Conservation (phyloP, 2,888 invertebrate genomes). For the Eledone cirrhosa region DNA sequence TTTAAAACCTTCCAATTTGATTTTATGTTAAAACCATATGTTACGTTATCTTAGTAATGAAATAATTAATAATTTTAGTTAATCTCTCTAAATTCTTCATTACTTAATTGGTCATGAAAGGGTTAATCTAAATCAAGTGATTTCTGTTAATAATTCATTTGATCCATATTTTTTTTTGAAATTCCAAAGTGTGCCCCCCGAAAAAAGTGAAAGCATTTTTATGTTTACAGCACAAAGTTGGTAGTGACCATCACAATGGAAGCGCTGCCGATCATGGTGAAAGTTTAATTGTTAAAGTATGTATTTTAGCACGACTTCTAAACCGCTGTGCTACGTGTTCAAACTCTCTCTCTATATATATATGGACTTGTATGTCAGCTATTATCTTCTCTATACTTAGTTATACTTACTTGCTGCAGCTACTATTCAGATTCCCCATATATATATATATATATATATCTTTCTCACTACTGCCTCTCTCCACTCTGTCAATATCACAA, state of each 20-base stretch:
- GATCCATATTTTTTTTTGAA: slow-evolving; percentile 17
- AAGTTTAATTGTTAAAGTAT: slow-evolving; percentile 24
- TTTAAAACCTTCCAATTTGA: too few relatives aligned
- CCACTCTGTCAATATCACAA: too few relatives aligned
- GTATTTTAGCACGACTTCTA: slow-evolving; percentile 25
- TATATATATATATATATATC: too few relatives aligned
- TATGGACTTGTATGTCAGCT: slow-evolving; percentile 13
- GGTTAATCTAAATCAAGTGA: neutral
- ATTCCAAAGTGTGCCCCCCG: neutral
- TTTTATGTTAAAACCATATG: too few relatives aligned
- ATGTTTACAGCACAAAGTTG: slow-evolving; percentile 27
- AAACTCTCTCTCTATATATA: neutral
- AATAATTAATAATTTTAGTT: too few relatives aligned
- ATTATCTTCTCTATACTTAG: slow-evolving; percentile 24
- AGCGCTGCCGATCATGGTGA: slow-evolving; percentile 7
- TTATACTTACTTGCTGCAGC: neutral
- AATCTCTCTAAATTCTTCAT: too few relatives aligned
- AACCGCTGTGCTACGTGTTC: slow-evolving; percentile 23
- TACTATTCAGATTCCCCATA: too few relatives aligned
- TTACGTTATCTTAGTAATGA: too few relatives aligned
- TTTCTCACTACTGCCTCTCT: too few relatives aligned
- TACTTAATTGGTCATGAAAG: too few relatives aligned
- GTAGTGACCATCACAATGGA: slow-evolving; percentile 6
- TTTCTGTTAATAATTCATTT: slow-evolving; percentile 22
- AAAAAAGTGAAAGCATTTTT: slow-evolving; percentile 27